Conservation (phyloP, 2,888 invertebrate genomes). For the Auanema sp. region DNA sequence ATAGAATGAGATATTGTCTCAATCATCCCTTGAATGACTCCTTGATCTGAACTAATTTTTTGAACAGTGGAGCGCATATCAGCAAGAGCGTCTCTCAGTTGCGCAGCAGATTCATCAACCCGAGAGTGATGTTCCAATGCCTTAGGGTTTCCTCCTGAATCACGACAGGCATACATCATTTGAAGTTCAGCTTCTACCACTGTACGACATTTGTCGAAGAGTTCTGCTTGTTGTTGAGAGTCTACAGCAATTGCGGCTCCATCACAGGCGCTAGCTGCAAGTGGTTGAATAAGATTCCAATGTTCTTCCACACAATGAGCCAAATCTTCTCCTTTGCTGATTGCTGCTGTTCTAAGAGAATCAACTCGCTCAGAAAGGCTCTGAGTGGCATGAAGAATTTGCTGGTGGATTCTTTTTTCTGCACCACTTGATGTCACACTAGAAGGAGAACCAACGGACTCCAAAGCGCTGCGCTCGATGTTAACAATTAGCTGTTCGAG, state of each 20-base stretch:
- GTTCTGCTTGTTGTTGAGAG: slow-evolving; percentile 73
- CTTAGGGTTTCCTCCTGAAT: slow-evolving; percentile 83
- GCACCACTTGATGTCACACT: slow-evolving; percentile 30
- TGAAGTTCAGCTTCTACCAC: slow-evolving; percentile 89
- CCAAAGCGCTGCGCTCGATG: slow-evolving; percentile 35
- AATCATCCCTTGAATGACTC: slow-evolving; percentile 52
- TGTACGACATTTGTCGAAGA: slow-evolving; percentile 76
- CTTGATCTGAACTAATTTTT: slow-evolving; percentile 41
- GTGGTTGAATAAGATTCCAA: slow-evolving; percentile 75
- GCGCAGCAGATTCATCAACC: slow-evolving; percentile 80
- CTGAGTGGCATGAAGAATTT: slow-evolving; percentile 78
- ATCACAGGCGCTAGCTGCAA: slow-evolving; percentile 79
- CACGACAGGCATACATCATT: slow-evolving; percentile 76
- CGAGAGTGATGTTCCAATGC: slow-evolving; percentile 78
- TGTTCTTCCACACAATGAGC: slow-evolving; percentile 76
- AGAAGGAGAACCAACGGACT: slow-evolving; percentile 24
- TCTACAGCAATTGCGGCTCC: slow-evolving; percentile 48
- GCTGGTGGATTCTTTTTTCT: slow-evolving; percentile 71
- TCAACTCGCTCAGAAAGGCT: slow-evolving; percentile 84
- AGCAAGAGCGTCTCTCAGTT: slow-evolving; percentile 78
- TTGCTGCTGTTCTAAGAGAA: slow-evolving; percentile 81
- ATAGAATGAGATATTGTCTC: slow-evolving; percentile 83
- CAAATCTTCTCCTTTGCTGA: slow-evolving; percentile 78
- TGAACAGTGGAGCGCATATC: slow-evolving; percentile 72
- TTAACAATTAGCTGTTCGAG: slow-evolving; percentile 72